Evolutionary conservation across 2,797 vertebrate species (phyloP).

Genomic region (Centropyge bicolor): DNA sequence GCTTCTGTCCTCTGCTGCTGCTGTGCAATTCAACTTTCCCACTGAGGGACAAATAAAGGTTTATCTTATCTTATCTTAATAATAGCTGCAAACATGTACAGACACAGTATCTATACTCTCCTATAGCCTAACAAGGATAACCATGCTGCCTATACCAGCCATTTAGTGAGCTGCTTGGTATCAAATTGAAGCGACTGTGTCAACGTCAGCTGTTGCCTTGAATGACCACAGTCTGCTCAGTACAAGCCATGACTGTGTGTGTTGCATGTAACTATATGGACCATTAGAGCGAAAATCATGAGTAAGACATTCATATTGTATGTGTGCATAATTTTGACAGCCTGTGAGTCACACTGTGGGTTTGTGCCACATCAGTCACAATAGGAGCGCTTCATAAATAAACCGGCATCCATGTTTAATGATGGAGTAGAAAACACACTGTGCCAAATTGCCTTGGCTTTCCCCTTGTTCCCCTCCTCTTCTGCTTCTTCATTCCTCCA

Average conservation of each 20-base stretch:
- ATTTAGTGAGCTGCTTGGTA: neutral
- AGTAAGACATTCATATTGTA: neutral
- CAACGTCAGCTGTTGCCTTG: neutral
- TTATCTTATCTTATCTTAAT: too few relatives aligned
- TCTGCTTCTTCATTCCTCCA: slow-evolving; percentile 33
- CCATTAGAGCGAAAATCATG: neutral
- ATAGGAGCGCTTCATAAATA: slow-evolving; percentile 50
- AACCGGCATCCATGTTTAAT: slow-evolving; percentile 61
- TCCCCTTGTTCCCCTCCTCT: slow-evolving; percentile 33
- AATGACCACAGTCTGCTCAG: neutral
- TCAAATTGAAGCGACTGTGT: neutral
- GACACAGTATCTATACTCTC: neutral
- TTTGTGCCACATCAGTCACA: slow-evolving; percentile 24
- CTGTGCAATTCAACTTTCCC: too few relatives aligned
- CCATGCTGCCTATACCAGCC: neutral
- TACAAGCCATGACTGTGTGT: slow-evolving; percentile 8
- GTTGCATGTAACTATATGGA: neutral
- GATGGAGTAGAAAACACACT: slow-evolving; percentile 52
- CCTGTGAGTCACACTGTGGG: slow-evolving; percentile 24
- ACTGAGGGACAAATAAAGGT: too few relatives aligned
- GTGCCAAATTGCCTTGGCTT: slow-evolving; percentile 52
- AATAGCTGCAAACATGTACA: too few relatives aligned
- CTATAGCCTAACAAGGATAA: neutral
- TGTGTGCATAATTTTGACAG: slow-evolving; percentile 14
- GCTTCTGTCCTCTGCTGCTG: too few relatives aligned